phyloP scores from a whole-genome alignment of 2,888 invertebrate genomes.

The Alcis repandata region DNA sequence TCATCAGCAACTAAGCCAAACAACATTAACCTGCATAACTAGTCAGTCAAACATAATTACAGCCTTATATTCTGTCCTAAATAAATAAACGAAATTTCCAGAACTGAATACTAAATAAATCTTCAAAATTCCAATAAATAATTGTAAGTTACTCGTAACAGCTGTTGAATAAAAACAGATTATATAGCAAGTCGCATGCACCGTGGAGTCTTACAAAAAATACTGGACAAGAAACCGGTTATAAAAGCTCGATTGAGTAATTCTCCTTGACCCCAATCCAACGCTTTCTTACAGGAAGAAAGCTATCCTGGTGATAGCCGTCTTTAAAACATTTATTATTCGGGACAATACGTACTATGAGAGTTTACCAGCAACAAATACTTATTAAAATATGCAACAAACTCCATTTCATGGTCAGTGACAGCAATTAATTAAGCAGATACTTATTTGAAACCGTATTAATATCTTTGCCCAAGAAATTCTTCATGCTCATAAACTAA shows the following conservation, averaged over 20 bases:
- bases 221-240: conserved; percentile 67
- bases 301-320: conserved; percentile 54
- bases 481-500: conserved; percentile 23
- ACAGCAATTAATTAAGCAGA: neutral
- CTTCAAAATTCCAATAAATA: too few relatives aligned
- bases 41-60: conserved; percentile 11
- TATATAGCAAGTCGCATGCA: conserved; percentile 32
- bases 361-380: too few relatives aligned
- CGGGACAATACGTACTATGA: too few relatives aligned
- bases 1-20: conserved; percentile 20
- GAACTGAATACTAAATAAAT: too few relatives aligned
- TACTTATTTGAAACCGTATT: conserved; percentile 5
- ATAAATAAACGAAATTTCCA: neutral
- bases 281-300: conserved; percentile 66
- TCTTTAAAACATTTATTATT: conserved; percentile 3
- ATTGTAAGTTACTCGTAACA: neutral
- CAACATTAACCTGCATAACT: conserved; percentile 55
- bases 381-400: neutral
- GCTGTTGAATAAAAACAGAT: conserved; percentile 19
- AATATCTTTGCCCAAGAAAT: conserved; percentile 23
- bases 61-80: conserved; percentile 5
- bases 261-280: conserved; percentile 77
- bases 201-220: conserved; percentile 51
- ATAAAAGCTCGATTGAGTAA: conserved; percentile 66
- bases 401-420: neutral